Evolutionary conservation across 2,888 invertebrate genomes (phyloP), one percentile per base, ranked within the genome.

Genomic region (Pocota personata): DNA sequence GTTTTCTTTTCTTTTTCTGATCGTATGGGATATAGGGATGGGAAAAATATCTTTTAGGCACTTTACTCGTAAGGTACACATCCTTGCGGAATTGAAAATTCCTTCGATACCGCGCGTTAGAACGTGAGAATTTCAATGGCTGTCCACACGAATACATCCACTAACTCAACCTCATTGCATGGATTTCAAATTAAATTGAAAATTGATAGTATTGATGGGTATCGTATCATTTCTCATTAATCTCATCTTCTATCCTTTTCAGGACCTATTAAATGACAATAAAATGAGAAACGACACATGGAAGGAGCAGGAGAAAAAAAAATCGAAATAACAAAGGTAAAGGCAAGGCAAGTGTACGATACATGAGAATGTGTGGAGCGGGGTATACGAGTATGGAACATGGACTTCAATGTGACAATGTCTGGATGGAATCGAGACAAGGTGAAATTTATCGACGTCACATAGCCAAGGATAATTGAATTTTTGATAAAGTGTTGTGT

Each of bases 201-300:
- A 87, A 87, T 87, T 83, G 83, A 88, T 87, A 76, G 80, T 66
- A 78, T 78, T 83, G 86, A 87, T 83, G 82, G 87, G 78, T 76
- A 78, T 86, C 87, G 60, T 66, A 86, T 88, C 87, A 72, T 75
- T 86, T 86, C 79, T 87, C 88, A 88, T 88, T 87, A 88, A 88
- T 88, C 87, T 87, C 87, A 57, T 69, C 52, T 76, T 43, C 75
- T 58, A 75, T 76, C 58, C 69, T 71, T 80, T 75, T 21, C 73
- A 64, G 62, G 75, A 83, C 60, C 83, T 73, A 80, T 80, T 75
- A 84, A 82, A 71, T 86, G 71, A 67, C 84, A 52, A 84, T 75
- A 75, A 80, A 67, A 78, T 52, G 30, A 69, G 64, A 69, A 50
- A 27, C 48, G 8, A 67, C 19, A 55, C 60, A 52, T 50, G 4